Evolutionary conservation across 2,888 invertebrate species (phyloP).

Genomic region (Ichneumoninae sp.): DNA sequence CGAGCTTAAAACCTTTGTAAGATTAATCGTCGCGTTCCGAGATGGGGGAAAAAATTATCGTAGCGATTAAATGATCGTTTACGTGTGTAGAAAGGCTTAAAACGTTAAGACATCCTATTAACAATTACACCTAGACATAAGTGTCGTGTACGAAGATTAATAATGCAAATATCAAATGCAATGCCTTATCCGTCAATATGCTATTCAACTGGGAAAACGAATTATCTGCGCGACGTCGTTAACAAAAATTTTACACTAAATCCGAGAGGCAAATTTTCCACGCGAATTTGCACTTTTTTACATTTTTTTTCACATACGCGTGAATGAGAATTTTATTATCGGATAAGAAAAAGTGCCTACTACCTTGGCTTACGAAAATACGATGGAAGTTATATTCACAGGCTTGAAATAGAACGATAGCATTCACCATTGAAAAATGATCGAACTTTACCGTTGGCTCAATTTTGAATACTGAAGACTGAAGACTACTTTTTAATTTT

Average conservation of each 20-base stretch:
- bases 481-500: background rate
- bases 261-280: background rate
- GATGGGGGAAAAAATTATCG: background rate
- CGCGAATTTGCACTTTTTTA: slow-evolving; percentile 18
- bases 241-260: background rate
- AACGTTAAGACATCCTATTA: slow-evolving; percentile 31
- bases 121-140: slow-evolving; percentile 55
- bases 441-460: background rate
- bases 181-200: slow-evolving; percentile 78
- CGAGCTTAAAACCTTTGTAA: slow-evolving; percentile 18
- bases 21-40: background rate
- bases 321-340: background rate
- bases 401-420: background rate
- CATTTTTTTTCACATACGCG: background rate
- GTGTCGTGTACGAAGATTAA: slow-evolving; percentile 53
- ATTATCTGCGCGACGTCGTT: slow-evolving; percentile 17
- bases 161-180: slow-evolving; percentile 75
- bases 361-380: background rate
- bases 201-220: slow-evolving; percentile 15
- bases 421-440: background rate
- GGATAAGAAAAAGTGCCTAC: slow-evolving; percentile 21
- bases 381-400: background rate
- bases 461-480: background rate
- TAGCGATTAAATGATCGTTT: slow-evolving; percentile 9
- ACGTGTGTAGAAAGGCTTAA: slow-evolving; percentile 28